Base-by-base conservation (phyloP, 2,888 invertebrate species). In the Drosophila greeni region DNA sequence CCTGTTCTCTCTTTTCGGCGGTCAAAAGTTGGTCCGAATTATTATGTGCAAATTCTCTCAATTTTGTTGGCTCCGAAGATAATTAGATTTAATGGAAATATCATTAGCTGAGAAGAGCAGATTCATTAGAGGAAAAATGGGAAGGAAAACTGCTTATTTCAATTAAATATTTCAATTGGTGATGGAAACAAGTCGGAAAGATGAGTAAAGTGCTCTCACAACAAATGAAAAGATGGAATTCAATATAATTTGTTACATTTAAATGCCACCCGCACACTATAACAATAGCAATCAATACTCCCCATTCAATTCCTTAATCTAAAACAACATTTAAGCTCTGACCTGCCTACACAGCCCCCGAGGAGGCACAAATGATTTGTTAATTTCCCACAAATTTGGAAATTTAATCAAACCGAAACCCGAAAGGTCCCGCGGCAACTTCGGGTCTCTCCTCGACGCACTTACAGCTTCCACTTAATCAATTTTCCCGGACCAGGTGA, bases 11-110 rank as follows among this genome's bases (percentile, higher is more conserved):
- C 8, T 49, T 60, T 61, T 36, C n/a, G 52, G 43, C 23, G 62
- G 62, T 61, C 62, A 62, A 43, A 62, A 62, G 31, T 62, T 61
- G 12, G 43, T 26, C 42, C 62, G 24, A 43, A 62, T 43, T 52
- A 61, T 43, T 43, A 42, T 40, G 40, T 31, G 61, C 3, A 60
- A 62, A 51, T 43, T 59, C 16, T 16, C 36, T 11, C 20, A 37
- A 23, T 24, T 31, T 37, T 52, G 18, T 18, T n/a, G 12, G 45
- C 16, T 31, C 36, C 20, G 3, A 31, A 60, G 37, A 61, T 61
- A 61, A 61, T 62, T 43, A 51, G 9, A 16, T 20, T 34, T 62
- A 31, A 61, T 61, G 43, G 40, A 43, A 37, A 43, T 52, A 52
- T 52, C 23, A 62, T 62, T 43, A 26, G 18, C 34, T 36, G 7